Percentiles rank a stretch among this genome's conserved stretches.
phyloP scores from a whole-genome alignment of 1,140 invertebrate genomes.

The Coelopa frigida region DNA sequence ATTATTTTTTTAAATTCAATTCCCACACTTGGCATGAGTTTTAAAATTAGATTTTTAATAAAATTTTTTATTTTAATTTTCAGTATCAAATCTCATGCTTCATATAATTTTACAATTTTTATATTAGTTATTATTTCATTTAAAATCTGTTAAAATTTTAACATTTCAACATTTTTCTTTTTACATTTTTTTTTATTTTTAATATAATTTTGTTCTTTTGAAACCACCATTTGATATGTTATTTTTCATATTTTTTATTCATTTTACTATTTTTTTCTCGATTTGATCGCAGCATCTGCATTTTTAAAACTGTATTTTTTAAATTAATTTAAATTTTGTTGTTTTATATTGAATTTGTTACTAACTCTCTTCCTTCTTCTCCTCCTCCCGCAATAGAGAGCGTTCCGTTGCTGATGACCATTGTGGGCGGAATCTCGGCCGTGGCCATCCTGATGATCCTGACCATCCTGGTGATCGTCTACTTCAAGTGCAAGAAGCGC shows the following conservation, averaged over 20 bases:
- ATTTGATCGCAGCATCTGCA: neutral
- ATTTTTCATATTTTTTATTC: neutral
- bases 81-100: no score
- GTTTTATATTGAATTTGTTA: neutral
- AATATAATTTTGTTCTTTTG: no score
- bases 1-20: no score
- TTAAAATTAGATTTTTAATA: no score
- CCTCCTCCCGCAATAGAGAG: constrained; percentile 29
- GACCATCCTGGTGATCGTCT: constrained; percentile 32
- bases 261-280: neutral
- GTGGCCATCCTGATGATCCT: constrained; percentile 33
- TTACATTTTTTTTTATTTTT: neutral
- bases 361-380: neutral
- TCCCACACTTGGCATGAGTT: no score
- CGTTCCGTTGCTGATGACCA: constrained; percentile 31
- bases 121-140: no score
- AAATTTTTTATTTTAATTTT: no score
- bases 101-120: no score
- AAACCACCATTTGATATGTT: no score
- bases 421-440: constrained; percentile 32
- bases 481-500: constrained; percentile 37
- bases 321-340: neutral
- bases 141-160: no score
- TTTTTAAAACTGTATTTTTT: neutral
- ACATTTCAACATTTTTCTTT: neutral